Percentiles rank a stretch among this genome's conserved stretches.
phyloP scores from a whole-genome alignment of 1,140 invertebrate genomes.

The Trachelipus rathkii region DNA sequence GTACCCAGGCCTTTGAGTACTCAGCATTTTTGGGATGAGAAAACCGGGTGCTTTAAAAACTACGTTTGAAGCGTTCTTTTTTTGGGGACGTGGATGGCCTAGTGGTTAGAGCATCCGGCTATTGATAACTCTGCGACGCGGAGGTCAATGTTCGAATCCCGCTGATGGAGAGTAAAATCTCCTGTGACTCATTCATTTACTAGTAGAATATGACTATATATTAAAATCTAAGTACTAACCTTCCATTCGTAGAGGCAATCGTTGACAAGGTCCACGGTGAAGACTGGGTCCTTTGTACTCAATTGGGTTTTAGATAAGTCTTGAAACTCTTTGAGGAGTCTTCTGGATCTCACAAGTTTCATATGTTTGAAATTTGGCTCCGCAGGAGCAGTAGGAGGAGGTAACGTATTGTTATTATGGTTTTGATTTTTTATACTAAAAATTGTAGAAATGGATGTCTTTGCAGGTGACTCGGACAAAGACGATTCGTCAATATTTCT shows the following conservation, averaged over 20 bases:
- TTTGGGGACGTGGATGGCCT: no score
- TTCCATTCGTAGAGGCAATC: slow-evolving; percentile 94
- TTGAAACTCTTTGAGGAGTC: slow-evolving; percentile 89
- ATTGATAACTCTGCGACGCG: no score
- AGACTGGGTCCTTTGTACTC: slow-evolving; percentile 63
- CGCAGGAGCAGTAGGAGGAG: background rate
- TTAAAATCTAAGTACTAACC: slow-evolving; percentile 18
- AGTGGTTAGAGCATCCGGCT: no score
- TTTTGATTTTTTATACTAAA: background rate
- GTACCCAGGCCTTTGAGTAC: no score
- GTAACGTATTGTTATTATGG: background rate
- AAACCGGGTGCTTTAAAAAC: no score
- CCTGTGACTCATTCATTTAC: no score
- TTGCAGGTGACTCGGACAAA: background rate
- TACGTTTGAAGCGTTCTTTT: no score
- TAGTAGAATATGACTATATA: background rate
- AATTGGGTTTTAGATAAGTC: slow-evolving; percentile 69
- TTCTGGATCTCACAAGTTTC: slow-evolving; percentile 64
- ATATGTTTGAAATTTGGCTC: slow-evolving; percentile 46
- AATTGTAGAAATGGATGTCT: background rate
- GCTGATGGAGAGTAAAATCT: no score
- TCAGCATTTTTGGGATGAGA: no score
- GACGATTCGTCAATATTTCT: background rate
- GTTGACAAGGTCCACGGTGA: slow-evolving; percentile 84
- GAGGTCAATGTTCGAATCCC: no score